Conservation (phyloP, 1,140 invertebrate species). For the Holotrichia oblita region DNA sequence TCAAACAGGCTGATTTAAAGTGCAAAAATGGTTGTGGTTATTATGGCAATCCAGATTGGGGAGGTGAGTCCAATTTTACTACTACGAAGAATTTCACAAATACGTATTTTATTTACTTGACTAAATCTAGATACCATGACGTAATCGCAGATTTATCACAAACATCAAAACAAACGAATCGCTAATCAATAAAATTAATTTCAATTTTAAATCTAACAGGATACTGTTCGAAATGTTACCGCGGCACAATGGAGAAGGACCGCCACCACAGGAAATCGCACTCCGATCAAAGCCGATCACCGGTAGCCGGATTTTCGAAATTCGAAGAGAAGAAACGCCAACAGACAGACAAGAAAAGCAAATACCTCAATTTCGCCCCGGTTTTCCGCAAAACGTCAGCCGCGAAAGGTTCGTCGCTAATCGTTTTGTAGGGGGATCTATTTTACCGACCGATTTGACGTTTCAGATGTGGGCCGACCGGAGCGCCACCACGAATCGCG, state of each 20-base stretch:
- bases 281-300: conserved; percentile 45
- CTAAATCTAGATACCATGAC: no score
- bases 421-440: neutral
- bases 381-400: conserved; percentile 79
- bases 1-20: conserved; percentile 86
- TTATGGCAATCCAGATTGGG: conserved; percentile 97
- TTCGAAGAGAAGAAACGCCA: conserved; percentile 89
- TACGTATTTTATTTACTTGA: neutral
- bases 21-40: conserved; percentile 97
- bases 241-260: conserved; percentile 73
- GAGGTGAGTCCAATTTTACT: conserved; percentile 62
- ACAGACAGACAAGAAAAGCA: conserved; percentile 83
- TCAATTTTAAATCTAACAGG: conserved; percentile 64
- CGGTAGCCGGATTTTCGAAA: conserved; percentile 72
- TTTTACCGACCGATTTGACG: conserved; percentile 36
- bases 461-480: conserved; percentile 62
- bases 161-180: no score
- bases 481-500: conserved; percentile 62
- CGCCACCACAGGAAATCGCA: conserved; percentile 63
- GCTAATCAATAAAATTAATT: neutral
- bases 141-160: no score
- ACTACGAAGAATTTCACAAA: neutral
- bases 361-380: conserved; percentile 73
- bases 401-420: conserved; percentile 67
- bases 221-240: conserved; percentile 93